Percentiles rank a stretch among this genome's conserved stretches.
phyloP scores from a whole-genome alignment of 2,113 vertebrate genomes.

The Thoracochromis brauschi region DNA sequence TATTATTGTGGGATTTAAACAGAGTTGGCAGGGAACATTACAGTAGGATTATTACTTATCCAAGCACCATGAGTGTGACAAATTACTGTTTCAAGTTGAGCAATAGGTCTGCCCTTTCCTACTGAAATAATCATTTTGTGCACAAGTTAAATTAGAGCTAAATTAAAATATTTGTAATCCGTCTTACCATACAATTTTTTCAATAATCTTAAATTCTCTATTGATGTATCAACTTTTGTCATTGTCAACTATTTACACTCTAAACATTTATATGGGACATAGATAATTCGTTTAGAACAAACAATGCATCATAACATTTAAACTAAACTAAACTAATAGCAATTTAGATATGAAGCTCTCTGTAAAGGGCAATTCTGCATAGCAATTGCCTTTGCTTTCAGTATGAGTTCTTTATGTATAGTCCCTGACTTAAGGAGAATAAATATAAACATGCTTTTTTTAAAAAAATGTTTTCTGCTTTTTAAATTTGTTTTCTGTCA shows the following conservation, averaged over 20 bases:
- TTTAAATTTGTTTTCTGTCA: not conserved
- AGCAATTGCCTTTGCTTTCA: not conserved
- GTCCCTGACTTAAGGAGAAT: not conserved
- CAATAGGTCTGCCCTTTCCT: not conserved
- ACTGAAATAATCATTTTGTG: not conserved
- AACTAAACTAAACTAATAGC: not conserved
- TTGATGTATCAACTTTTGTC: not conserved
- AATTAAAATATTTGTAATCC: not conserved
- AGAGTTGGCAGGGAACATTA: not conserved
- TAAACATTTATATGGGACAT: not conserved
- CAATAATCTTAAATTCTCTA: not conserved
- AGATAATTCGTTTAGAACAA: not conserved
- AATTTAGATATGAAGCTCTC: not conserved
- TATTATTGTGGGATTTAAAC: slow-evolving; percentile 42
- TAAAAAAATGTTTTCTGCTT: not conserved
- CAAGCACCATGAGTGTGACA: not conserved
- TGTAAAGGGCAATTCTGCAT: not conserved
- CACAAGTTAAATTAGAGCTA: not conserved
- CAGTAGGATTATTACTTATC: slow-evolving; percentile 8
- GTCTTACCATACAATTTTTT: not conserved
- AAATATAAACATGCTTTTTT: not conserved
- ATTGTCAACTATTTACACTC: not conserved
- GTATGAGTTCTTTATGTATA: not conserved
- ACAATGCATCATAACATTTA: not conserved
- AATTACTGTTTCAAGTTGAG: not conserved